Conservation (phyloP, 2,888 invertebrate genomes). For the Dermolepida albohirtum region DNA sequence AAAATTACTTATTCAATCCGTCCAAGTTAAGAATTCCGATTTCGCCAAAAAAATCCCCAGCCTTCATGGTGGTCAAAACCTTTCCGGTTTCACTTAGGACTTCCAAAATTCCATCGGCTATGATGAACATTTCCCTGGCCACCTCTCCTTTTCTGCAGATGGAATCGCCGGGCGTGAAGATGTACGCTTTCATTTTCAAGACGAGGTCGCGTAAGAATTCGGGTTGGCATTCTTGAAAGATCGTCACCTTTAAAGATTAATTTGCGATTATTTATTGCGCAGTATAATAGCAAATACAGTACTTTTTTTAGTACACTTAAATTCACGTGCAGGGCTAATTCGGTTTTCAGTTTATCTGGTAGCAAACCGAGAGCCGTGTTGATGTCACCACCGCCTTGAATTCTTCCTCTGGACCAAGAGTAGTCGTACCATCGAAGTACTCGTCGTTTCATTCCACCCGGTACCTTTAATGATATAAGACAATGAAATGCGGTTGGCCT, state of each 20-base stretch:
- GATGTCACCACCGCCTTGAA: constrained; percentile 96
- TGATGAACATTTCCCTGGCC: constrained; percentile 98
- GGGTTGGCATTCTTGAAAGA: constrained; percentile 97
- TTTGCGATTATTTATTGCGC: background rate
- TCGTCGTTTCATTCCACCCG: constrained; percentile 94
- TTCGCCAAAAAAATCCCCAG: constrained; percentile 98
- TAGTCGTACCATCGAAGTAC: constrained; percentile 98
- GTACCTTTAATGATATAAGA: constrained; percentile 72
- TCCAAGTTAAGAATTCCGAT: constrained; percentile 96
- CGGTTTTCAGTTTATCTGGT: constrained; percentile 96
- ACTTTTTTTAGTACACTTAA: constrained; percentile 95
- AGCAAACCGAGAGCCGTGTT: constrained; percentile 92
- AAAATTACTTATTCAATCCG: constrained; percentile 88
- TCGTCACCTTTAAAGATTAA: constrained; percentile 79
- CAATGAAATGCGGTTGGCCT: too few relatives aligned
- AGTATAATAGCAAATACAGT: too few relatives aligned
- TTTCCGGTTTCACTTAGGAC: constrained; percentile 94
- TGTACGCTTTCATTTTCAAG: constrained; percentile 97
- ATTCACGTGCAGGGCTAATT: constrained; percentile 95
- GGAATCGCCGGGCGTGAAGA: constrained; percentile 97
- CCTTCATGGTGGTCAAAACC: constrained; percentile 95
- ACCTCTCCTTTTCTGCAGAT: constrained; percentile 90
- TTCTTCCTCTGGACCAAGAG: constrained; percentile 95
- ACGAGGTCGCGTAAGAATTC: constrained; percentile 97
- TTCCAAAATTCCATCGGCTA: constrained; percentile 96